Conservation (phyloP, 2,888 invertebrate species). For the Drosophila longiperda region DNA sequence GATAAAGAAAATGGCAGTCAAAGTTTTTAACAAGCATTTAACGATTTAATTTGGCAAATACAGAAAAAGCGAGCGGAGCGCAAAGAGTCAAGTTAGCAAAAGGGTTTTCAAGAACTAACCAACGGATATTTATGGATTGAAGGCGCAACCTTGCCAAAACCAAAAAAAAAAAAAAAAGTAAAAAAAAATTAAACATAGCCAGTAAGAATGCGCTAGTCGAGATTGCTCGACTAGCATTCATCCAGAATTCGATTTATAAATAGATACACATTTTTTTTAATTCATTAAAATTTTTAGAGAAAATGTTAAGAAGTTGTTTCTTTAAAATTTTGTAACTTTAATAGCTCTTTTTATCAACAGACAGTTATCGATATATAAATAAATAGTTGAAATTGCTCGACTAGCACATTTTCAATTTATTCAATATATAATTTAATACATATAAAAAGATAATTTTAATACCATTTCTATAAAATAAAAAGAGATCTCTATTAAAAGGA, state of each 20-base stretch:
- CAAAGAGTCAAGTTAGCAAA: conserved; percentile 44
- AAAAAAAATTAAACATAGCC: background rate
- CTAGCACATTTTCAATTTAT: background rate
- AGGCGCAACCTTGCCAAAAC: conserved; percentile 81
- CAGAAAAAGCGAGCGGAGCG: conserved; percentile 31
- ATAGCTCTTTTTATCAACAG: too few species aligned
- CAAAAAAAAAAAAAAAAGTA: conserved; percentile 23
- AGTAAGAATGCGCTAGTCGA: background rate
- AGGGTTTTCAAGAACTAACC: conserved; percentile 62
- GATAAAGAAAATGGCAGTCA: conserved; percentile 70
- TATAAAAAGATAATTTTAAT: background rate
- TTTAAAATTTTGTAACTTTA: too few species aligned
- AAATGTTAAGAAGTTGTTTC: too few species aligned
- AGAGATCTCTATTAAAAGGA: background rate
- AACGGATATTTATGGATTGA: conserved; percentile 76
- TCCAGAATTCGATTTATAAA: background rate
- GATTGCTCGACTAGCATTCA: background rate
- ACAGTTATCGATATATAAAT: too few species aligned
- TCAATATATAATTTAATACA: background rate
- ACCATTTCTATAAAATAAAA: background rate
- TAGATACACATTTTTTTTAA: too few species aligned
- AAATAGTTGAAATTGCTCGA: background rate
- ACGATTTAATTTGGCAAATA: conserved; percentile 80
- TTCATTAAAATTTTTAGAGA: too few species aligned
- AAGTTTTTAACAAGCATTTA: conserved; percentile 82